phyloP scores from a whole-genome alignment of 2,888 invertebrate species.

The Endotricha flammealis region DNA sequence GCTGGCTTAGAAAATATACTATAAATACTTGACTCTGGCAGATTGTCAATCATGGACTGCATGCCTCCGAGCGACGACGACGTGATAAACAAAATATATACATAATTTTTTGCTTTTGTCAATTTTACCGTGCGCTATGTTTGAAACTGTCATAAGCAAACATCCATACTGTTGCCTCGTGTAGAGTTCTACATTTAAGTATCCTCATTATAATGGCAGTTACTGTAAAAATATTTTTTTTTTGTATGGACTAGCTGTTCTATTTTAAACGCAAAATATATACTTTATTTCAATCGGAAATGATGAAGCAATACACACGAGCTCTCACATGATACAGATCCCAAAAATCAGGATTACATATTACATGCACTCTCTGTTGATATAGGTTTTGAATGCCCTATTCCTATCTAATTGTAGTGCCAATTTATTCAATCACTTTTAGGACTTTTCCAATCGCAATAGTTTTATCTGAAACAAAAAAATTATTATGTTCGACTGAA shows the following conservation, averaged over 20 bases:
- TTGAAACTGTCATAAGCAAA: neutral
- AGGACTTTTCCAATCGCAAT: constrained; percentile 99
- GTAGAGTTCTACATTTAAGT: constrained; percentile 16
- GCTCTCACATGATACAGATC: constrained; percentile 59
- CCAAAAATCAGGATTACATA: constrained; percentile 62
- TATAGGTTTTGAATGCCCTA: constrained; percentile 74
- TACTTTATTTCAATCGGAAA: constrained; percentile 41
- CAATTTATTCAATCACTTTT: constrained; percentile 92
- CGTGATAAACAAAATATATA: constrained; percentile 1
- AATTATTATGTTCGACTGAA: neutral
- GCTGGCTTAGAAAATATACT: too few species aligned
- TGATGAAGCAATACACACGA: constrained; percentile 59
- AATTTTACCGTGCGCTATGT: too few species aligned
- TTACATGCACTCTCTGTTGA: constrained; percentile 63
- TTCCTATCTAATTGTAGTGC: constrained; percentile 71
- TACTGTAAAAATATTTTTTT: constrained; percentile 30
- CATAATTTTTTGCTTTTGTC: too few species aligned
- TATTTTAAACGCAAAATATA: constrained; percentile 41
- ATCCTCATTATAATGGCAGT: constrained; percentile 34
- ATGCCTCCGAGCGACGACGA: constrained; percentile 1
- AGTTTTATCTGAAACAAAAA: constrained; percentile 66
- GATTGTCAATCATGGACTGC: neutral
- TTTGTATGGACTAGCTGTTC: constrained; percentile 58
- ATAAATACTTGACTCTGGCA: too few species aligned
- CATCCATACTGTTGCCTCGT: constrained; percentile 13